Conservation (phyloP, 2,888 invertebrate genomes). For the Cataglyphis albicans region DNA sequence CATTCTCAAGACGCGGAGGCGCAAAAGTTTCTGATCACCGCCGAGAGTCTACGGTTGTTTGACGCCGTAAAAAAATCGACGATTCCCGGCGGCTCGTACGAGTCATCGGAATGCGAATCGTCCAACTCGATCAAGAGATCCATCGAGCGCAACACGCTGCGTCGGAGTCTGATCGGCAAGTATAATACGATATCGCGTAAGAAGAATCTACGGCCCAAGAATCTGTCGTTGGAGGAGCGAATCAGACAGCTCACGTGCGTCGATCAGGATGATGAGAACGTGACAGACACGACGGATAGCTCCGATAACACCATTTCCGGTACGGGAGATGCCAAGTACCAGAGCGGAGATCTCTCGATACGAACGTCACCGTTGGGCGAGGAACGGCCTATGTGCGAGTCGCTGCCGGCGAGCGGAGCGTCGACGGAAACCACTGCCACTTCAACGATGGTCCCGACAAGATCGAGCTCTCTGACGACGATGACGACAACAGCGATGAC, state of each 20-base stretch:
- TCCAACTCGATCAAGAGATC: slow-evolving; percentile 88
- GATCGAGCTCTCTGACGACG: slow-evolving; percentile 39
- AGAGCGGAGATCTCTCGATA: slow-evolving; percentile 85
- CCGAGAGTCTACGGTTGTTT: slow-evolving; percentile 91
- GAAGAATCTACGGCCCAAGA: slow-evolving; percentile 87
- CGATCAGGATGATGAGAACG: slow-evolving; percentile 89
- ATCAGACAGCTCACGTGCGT: slow-evolving; percentile 93
- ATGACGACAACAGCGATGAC: slow-evolving; percentile 30
- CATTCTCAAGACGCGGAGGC: slow-evolving; percentile 81
- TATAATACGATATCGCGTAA: slow-evolving; percentile 88
- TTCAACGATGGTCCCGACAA: slow-evolving; percentile 38
- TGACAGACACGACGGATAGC: slow-evolving; percentile 35
- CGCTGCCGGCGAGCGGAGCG: slow-evolving; percentile 36
- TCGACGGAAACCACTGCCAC: slow-evolving; percentile 55
- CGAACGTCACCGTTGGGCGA: slow-evolving; percentile 90
- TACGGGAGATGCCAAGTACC: slow-evolving; percentile 72
- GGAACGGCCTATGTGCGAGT: slow-evolving; percentile 85
- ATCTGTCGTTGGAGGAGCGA: slow-evolving; percentile 94
- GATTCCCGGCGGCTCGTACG: slow-evolving; percentile 84
- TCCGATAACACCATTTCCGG: slow-evolving; percentile 59
- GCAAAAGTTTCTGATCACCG: slow-evolving; percentile 89
- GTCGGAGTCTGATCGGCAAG: slow-evolving; percentile 91
- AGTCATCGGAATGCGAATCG: slow-evolving; percentile 83
- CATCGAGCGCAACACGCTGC: slow-evolving; percentile 93
- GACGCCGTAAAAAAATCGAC: slow-evolving; percentile 89